phyloP scores from a whole-genome alignment of 2,888 invertebrate genomes.

The Aplocera efformata region DNA sequence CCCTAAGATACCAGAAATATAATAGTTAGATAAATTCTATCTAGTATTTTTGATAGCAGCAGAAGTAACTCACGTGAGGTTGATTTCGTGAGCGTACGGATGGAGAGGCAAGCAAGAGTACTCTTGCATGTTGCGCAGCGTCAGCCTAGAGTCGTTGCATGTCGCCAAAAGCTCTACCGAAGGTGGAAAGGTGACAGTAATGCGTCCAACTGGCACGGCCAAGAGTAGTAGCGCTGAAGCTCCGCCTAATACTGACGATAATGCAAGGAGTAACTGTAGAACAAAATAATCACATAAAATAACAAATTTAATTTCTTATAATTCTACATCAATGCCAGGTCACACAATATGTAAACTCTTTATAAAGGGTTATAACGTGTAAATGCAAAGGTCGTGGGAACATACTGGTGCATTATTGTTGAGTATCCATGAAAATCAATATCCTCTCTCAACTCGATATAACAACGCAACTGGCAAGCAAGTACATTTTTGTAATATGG shows the following conservation, averaged over 20 bases:
- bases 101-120: conserved; percentile 71
- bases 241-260: conserved; percentile 85
- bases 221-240: conserved; percentile 83
- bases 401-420: background rate
- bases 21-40: too few relatives aligned
- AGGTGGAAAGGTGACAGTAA: conserved; percentile 83
- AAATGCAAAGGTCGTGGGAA: too few relatives aligned
- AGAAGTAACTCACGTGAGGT: conserved; percentile 59
- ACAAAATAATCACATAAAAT: background rate
- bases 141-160: conserved; percentile 62
- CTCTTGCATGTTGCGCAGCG: conserved; percentile 65
- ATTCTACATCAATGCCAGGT: too few relatives aligned
- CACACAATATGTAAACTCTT: too few relatives aligned
- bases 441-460: too few relatives aligned
- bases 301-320: too few relatives aligned
- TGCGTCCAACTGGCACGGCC: conserved; percentile 85
- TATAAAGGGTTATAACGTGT: too few relatives aligned
- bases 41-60: too few relatives aligned
- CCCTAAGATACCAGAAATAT: too few relatives aligned
- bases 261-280: conserved; percentile 82
- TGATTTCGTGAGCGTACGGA: conserved; percentile 67
- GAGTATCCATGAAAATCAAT: background rate
- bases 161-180: conserved; percentile 80
- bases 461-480: too few relatives aligned
- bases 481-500: too few relatives aligned